Percentiles rank a stretch among this genome's conserved stretches.
Evolutionary conservation across 2,113 vertebrate genomes (phyloP).

Genomic region (Paralichthys olivaceus): DNA sequence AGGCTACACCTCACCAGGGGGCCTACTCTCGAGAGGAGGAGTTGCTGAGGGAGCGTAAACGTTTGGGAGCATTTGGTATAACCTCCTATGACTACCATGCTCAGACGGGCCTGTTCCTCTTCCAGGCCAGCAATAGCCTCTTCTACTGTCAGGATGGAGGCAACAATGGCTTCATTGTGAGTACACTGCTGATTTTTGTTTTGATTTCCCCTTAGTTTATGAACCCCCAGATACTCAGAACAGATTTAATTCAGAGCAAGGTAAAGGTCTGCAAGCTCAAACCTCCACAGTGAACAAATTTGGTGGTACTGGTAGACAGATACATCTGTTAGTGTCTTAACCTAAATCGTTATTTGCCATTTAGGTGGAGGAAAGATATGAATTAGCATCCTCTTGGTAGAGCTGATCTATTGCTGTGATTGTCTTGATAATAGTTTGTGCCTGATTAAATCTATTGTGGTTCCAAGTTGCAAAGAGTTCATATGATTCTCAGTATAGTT

Average conservation of each 20-base stretch:
- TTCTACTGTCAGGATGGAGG: slow-evolving; percentile 96
- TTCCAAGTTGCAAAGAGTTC: no score
- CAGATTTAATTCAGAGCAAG: neutral
- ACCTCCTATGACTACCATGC: slow-evolving; percentile 97
- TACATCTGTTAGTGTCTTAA: no score
- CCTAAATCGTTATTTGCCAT: no score
- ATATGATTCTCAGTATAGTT: no score
- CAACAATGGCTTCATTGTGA: slow-evolving; percentile 95
- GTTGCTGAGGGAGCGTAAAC: slow-evolving; percentile 92
- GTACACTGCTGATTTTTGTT: slow-evolving; percentile 47
- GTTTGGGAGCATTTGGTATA: slow-evolving; percentile 95
- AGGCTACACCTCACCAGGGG: slow-evolving; percentile 96
- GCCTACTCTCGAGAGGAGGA: slow-evolving; percentile 97
- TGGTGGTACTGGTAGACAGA: neutral
- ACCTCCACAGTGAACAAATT: neutral
- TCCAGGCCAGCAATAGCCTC: slow-evolving; percentile 98
- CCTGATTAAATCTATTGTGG: no score
- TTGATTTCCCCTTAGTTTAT: neutral
- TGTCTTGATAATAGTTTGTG: no score
- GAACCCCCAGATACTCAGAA: neutral
- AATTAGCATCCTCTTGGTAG: no score
- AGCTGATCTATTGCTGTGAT: no score
- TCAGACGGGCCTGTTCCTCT: slow-evolving; percentile 95
- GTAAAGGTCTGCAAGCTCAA: neutral
- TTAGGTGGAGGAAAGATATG: no score